These are phyloP conservation scores for Philypnodon macrostomus DNA, from an alignment of 2,797 vertebrate species.

Conservation along the genomic window DNA sequence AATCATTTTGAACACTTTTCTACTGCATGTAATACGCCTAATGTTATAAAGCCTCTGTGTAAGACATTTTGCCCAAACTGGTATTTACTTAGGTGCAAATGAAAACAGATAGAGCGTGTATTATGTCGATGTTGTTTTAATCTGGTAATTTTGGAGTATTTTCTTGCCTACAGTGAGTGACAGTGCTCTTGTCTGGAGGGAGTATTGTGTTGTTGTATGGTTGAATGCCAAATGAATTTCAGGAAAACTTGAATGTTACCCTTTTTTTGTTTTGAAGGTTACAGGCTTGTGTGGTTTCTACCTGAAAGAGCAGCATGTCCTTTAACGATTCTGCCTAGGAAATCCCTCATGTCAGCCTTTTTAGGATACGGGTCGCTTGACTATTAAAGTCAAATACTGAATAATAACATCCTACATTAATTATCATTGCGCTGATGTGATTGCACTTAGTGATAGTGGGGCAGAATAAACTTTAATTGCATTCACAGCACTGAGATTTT, in stretches of 20 bases:
- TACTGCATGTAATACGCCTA: no score
- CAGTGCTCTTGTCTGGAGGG: conserved; percentile 51
- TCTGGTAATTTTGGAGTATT: no score
- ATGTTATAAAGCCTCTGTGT: no score
- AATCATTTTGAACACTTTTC: no score
- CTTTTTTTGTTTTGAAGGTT: conserved; percentile 35
- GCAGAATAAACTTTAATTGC: conserved; percentile 1
- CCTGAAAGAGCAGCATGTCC: conserved; percentile 31
- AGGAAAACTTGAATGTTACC: conserved; percentile 47
- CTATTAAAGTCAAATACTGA: conserved; percentile 6
- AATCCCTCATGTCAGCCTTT: conserved; percentile 32
- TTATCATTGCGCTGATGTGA: neutral
- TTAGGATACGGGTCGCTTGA: conserved; percentile 20
- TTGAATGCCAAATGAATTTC: conserved; percentile 56
- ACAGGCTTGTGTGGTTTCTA: conserved; percentile 43
- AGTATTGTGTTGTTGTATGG: conserved; percentile 55
- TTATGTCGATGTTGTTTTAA: no score
- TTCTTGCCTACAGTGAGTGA: conserved; percentile 44
- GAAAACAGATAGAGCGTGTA: no score
- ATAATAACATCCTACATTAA: neutral
- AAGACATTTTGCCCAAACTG: no score
- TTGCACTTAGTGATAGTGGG: neutral
- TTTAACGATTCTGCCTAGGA: conserved; percentile 10
- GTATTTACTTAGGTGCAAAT: no score
- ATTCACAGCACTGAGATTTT: neutral